These are phyloP conservation scores for Crossoptilon crossoptilon DNA, from an alignment of 2,797 vertebrate species.

Conservation along the genomic window DNA sequence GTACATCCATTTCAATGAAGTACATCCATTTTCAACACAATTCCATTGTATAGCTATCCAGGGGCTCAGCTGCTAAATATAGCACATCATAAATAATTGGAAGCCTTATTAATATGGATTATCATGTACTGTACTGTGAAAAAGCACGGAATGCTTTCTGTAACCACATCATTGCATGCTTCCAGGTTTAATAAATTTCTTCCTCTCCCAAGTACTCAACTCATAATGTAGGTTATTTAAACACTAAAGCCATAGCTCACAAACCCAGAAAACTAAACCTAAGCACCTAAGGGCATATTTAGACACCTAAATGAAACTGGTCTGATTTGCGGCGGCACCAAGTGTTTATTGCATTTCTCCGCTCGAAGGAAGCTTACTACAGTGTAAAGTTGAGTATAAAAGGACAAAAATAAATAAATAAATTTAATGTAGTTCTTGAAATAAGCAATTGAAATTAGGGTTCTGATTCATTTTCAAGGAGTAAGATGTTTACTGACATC, in stretches of 20 bases:
- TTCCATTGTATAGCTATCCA: conserved; percentile 69
- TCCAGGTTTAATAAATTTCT: conserved; percentile 71
- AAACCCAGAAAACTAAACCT: conserved; percentile 11
- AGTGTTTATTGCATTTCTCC: neutral
- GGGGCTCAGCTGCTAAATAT: conserved; percentile 70
- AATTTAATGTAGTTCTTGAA: neutral
- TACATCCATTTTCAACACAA: conserved; percentile 69
- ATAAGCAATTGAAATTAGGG: neutral
- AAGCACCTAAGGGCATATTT: conserved; percentile 3
- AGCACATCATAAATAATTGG: conserved; percentile 73
- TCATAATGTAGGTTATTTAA: conserved; percentile 53
- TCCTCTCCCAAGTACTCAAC: conserved; percentile 56
- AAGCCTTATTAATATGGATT: conserved; percentile 72
- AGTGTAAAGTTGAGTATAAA: neutral
- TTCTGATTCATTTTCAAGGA: neutral
- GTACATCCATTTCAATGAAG: conserved; percentile 72
- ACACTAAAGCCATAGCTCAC: conserved; percentile 30
- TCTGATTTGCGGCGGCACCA: neutral
- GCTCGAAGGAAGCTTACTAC: neutral
- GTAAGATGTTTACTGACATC: neutral
- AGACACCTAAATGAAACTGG: neutral
- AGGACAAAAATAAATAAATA: neutral
- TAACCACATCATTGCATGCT: conserved; percentile 67
- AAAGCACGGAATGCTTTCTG: conserved; percentile 65
- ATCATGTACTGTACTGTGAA: conserved; percentile 46